Percentiles rank a stretch among this genome's conserved stretches.
Conservation (phyloP, 2,888 invertebrate species). For the Palloptera scutellata region DNA sequence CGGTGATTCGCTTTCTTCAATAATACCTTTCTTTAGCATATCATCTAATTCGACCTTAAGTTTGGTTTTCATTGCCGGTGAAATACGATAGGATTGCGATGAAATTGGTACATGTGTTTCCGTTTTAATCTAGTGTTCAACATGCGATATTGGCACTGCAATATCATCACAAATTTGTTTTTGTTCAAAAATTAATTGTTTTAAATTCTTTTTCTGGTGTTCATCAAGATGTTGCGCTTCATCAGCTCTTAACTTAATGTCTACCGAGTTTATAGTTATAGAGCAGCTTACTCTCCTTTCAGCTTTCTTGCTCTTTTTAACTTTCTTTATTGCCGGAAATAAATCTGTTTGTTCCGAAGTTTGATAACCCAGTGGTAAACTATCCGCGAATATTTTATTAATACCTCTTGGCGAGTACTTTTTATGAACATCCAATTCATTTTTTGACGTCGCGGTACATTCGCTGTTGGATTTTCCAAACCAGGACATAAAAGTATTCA, state of each 20-base stretch:
- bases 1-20: constrained; percentile 37
- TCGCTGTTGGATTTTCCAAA: constrained; percentile 13
- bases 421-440: background rate
- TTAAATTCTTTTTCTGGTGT: background rate
- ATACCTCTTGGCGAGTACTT: constrained; percentile 21
- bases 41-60: constrained; percentile 18
- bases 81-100: constrained; percentile 52
- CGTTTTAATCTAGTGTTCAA: no score
- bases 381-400: background rate
- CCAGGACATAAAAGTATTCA: no score
- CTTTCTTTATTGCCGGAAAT: no score
- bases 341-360: no score
- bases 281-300: background rate
- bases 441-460: no score
- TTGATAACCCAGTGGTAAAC: no score
- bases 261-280: no score
- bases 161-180: constrained; percentile 13
- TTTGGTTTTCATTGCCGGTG: constrained; percentile 39
- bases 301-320: no score
- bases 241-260: no score
- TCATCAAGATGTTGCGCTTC: background rate
- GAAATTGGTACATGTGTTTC: no score
- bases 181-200: background rate
- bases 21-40: constrained; percentile 32
- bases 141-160: constrained; percentile 3